These are phyloP conservation scores for Anseranas semipalmata DNA, from an alignment of 2,113 vertebrate genomes.

Conservation along the genomic window DNA sequence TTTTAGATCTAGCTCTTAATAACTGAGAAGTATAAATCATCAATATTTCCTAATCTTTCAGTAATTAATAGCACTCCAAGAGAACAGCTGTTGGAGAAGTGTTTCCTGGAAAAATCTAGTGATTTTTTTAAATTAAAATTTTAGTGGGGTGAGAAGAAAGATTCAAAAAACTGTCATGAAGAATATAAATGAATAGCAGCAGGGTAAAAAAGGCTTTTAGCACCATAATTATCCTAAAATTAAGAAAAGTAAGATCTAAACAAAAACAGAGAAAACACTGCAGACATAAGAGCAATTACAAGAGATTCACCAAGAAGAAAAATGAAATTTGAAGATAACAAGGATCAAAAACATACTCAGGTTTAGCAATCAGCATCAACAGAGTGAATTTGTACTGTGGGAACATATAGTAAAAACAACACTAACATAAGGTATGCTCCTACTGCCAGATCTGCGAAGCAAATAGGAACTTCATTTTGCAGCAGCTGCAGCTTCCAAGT, in stretches of 20 bases:
- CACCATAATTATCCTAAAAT: not conserved
- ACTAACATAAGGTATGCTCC: constrained; percentile 40
- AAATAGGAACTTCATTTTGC: constrained; percentile 36
- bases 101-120: not conserved
- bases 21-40: not conserved
- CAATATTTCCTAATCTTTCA: not conserved
- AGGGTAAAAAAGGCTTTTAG: not conserved
- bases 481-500: constrained; percentile 58
- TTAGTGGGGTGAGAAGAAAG: not conserved
- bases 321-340: not conserved
- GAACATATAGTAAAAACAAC: not conserved
- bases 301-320: not conserved
- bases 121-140: not conserved
- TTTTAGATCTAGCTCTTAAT: not conserved
- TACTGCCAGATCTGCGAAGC: constrained; percentile 39
- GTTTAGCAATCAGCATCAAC: not conserved
- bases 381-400: not conserved
- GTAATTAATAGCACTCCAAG: not conserved
- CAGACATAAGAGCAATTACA: not conserved
- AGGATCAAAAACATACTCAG: not conserved
- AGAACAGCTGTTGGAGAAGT: not conserved
- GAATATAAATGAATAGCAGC: not conserved
- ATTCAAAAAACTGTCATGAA: not conserved
- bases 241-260: not conserved
- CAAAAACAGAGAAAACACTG: not conserved